Evolutionary conservation across 2,888 invertebrate species (phyloP).

Genomic region (Trilocha varians): DNA sequence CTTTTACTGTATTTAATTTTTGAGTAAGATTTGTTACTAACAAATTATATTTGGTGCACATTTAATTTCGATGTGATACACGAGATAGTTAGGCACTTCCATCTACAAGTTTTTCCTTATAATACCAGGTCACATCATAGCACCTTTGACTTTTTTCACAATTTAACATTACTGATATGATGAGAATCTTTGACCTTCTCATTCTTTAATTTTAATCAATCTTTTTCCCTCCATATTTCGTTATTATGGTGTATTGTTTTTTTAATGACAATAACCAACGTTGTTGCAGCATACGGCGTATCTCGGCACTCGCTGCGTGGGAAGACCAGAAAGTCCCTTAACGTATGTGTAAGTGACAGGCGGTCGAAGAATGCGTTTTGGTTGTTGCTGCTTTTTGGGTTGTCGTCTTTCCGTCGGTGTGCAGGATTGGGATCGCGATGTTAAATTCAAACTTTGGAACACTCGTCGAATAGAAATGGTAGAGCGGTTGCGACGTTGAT

Average conservation of each 20-base stretch:
- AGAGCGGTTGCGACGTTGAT: slow-evolving; percentile 63
- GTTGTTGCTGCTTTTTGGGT: slow-evolving; percentile 75
- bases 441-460: slow-evolving; percentile 78
- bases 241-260: slow-evolving; percentile 16
- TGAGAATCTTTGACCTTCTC: slow-evolving; percentile 40
- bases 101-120: no score
- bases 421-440: slow-evolving; percentile 77
- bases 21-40: no score
- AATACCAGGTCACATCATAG: slow-evolving; percentile 39
- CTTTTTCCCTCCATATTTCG: slow-evolving; percentile 45
- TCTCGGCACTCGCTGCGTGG: slow-evolving; percentile 85
- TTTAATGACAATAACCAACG: slow-evolving; percentile 57
- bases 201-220: slow-evolving; percentile 56
- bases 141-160: slow-evolving; percentile 30
- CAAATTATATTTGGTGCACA: no score
- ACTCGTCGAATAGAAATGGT: slow-evolving; percentile 80
- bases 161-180: slow-evolving; percentile 55
- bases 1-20: no score
- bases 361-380: slow-evolving; percentile 83
- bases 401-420: slow-evolving; percentile 64
- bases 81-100: no score
- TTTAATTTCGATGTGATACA: no score
- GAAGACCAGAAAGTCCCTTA: slow-evolving; percentile 84
- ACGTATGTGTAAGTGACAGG: slow-evolving; percentile 87
- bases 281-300: slow-evolving; percentile 49